These are phyloP conservation scores for Zeugodacus cucurbitae DNA, from an alignment of 1,140 invertebrate species.

Conservation along the genomic window DNA sequence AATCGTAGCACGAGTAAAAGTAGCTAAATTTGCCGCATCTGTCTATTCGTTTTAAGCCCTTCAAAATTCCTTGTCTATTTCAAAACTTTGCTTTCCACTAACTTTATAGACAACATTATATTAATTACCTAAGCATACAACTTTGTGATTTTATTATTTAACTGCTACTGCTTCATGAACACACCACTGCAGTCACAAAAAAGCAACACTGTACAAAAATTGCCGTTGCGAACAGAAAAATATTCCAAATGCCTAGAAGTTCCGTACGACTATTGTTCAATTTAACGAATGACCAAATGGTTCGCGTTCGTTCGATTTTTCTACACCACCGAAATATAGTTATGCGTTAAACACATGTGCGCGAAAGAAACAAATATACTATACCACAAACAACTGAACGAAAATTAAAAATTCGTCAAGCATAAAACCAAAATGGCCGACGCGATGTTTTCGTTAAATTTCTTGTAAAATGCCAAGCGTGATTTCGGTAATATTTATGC, in stretches of 20 bases:
- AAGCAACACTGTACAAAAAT: slow-evolving; percentile 33
- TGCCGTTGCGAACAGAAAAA: neutral
- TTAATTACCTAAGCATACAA: neutral
- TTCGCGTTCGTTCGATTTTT: slow-evolving; percentile 2
- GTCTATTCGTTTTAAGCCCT: neutral
- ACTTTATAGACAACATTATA: neutral
- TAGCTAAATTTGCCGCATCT: neutral
- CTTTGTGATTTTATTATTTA: neutral
- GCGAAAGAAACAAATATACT: neutral
- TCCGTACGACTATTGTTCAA: neutral
- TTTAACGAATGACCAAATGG: neutral
- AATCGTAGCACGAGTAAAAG: slow-evolving; percentile 10
- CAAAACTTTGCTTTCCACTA: neutral
- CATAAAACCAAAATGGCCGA: slow-evolving; percentile 4
- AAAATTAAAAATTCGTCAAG: neutral
- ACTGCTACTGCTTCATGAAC: neutral
- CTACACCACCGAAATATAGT: neutral
- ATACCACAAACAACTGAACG: neutral
- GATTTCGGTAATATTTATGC: neutral
- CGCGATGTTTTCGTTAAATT: neutral
- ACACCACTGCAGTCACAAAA: neutral
- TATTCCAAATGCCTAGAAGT: slow-evolving; percentile 32
- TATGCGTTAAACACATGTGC: neutral
- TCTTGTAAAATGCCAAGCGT: neutral
- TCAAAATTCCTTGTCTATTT: neutral